phyloP scores from a whole-genome alignment of 2,888 invertebrate species.

The Polylopha cassiicola region DNA sequence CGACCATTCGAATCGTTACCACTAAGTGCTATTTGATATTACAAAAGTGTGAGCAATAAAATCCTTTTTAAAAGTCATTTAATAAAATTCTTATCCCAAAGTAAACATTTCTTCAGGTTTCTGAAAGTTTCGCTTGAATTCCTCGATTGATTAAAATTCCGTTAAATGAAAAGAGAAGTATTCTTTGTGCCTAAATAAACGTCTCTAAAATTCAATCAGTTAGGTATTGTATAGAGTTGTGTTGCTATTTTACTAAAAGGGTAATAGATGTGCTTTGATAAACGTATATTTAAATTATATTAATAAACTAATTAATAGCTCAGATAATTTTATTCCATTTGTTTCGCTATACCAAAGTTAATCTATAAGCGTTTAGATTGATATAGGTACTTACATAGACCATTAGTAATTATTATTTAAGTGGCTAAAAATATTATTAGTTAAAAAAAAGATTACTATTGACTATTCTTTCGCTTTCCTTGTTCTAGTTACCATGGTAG shows the following conservation, averaged over 20 bases:
- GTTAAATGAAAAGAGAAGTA: constrained; percentile 22
- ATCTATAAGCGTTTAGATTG: too few relatives aligned
- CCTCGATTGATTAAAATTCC: constrained; percentile 23
- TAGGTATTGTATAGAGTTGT: too few relatives aligned
- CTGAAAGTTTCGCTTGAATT: constrained; percentile 21
- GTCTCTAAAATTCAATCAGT: constrained; percentile 15
- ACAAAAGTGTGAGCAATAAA: constrained; percentile 30
- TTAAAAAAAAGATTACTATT: constrained; percentile 4
- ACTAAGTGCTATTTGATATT: constrained; percentile 43
- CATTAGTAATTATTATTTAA: too few relatives aligned
- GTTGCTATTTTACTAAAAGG: too few relatives aligned
- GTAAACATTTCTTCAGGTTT: constrained; percentile 16
- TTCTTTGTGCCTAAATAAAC: constrained; percentile 18
- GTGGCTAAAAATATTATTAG: constrained; percentile 23
- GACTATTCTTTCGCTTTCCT: constrained; percentile 22
- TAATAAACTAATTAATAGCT: too few relatives aligned
- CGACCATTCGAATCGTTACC: constrained; percentile 38
- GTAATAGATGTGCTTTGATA: too few relatives aligned
- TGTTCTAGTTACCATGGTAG: constrained; percentile 30
- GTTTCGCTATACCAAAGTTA: too few relatives aligned
- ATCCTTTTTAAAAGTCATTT: too few relatives aligned
- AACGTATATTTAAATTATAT: too few relatives aligned
- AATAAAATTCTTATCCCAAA: constrained; percentile 17
- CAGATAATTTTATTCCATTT: too few relatives aligned
- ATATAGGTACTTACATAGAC: too few relatives aligned